Base-by-base conservation (phyloP, 2,888 invertebrate species). In the Cheilosia soror region DNA sequence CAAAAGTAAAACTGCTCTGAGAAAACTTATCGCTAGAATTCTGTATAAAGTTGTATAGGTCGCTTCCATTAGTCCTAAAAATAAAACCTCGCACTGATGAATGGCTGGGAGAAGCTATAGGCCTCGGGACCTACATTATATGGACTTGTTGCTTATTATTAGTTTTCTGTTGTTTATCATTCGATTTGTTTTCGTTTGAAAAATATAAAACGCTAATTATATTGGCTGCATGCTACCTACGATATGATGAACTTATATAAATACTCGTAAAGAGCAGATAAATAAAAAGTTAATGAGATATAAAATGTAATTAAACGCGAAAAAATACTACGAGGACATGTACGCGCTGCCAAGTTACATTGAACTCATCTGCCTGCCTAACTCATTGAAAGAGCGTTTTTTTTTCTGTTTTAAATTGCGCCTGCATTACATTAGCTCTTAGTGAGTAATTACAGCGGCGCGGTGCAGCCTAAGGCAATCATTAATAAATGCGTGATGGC, bases 401-500 rank as follows among this genome's bases (percentile, higher is more conserved):
- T 66, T 47, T 82, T 11, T 5, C n/a, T n/a, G 5, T 5, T 44
- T 44, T 44, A 15, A 44, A 44, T 15, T 51, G 7, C 11, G 47
- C 76, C 29, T 55, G 81, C 76, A 77, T 81, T 81, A 72, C 71
- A 37, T 75, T 69, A 81, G 76, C 77, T 68, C 66, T 69, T 69
- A 84, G 76, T 76, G 80, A 72, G 71, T 76, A 81, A 81, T 76
- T 81, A 66, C 76, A n/a, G 40, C 20, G 44, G 29, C 44, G 65
- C 37, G 37, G 20, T 55, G 51, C 75, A 65, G 69, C 57, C 29
- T n/a, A n/a, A 73, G 85, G 76, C 81, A 65, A 62, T 66, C 76
- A 72, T 85, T 85, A 85, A 77, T 77, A 85, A 73, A 72, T 69
- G 66, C 60, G 57, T 51, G 62, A 78, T 68, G 65, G 83, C 42